These are phyloP conservation scores for Stenchaetothrips biformis DNA, from an alignment of 2,888 invertebrate genomes.

Conservation along the genomic window DNA sequence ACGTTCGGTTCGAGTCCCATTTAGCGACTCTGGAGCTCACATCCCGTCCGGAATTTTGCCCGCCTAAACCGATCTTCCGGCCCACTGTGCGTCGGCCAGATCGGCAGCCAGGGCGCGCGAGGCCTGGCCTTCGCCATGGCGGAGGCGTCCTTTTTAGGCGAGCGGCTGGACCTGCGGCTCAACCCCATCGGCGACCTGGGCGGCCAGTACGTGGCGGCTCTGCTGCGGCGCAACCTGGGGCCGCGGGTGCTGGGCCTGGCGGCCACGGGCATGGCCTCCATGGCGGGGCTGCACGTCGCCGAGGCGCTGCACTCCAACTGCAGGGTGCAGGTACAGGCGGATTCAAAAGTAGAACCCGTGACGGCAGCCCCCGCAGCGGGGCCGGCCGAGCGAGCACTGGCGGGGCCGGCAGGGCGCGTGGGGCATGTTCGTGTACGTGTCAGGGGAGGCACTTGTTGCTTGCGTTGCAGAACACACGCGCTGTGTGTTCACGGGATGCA, in stretches of 20 bases:
- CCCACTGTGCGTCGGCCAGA: no score
- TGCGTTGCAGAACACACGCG: no score
- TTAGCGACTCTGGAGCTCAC: no score
- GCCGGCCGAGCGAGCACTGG: no score
- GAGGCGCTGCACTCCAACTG: constrained; percentile 15
- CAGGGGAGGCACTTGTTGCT: no score
- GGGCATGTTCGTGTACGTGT: no score
- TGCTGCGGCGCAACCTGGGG: constrained; percentile 2
- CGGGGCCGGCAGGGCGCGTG: no score
- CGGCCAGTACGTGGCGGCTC: neutral
- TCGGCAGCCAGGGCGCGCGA: neutral
- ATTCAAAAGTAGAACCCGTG: neutral
- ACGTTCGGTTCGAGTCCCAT: no score
- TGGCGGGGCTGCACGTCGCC: constrained; percentile 8
- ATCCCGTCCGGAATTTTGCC: no score
- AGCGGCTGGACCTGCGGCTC: constrained; percentile 2
- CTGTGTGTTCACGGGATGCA: no score
- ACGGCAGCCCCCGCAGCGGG: neutral
- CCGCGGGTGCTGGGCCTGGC: neutral
- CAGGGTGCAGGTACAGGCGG: neutral
- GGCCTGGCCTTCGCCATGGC: constrained; percentile 8
- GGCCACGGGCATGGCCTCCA: neutral
- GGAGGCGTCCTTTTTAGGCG: neutral
- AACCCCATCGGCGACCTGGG: neutral
- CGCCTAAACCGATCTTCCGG: no score